Base-by-base conservation (phyloP, 53 echinoderm and acorn worm species). In the Henricia sp. region DNA sequence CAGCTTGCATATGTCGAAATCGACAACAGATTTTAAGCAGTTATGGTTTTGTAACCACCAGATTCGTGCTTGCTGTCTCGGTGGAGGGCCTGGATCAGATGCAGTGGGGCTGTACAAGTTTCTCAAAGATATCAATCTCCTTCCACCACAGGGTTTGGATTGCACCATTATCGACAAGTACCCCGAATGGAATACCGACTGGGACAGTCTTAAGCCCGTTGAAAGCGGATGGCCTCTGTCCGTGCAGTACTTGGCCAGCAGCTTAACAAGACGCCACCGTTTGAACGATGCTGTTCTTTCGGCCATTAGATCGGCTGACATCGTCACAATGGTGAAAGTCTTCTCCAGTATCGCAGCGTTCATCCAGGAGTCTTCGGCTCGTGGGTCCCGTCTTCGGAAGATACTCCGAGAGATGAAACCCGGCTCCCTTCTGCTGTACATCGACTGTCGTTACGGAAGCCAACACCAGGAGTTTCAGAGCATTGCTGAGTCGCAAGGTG, bases 271-370 rank as follows among this genome's bases (percentile, higher is more conserved):
- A 16, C 19, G 14, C 14, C 4, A 3, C 4, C 2, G 42, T 10
- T 19, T 59, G 41, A 36, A 39, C 39, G 1, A 11, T 3, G 0
- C 39, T 2, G 67, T 21, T 9, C 38, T 67, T 11, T 3, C 37
- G 20, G 37, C 76, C 25, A 20, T 76, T 27, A 39, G 42, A 30
- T 57, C 57, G 40, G 76, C 76, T 35, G 56, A 76, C 26, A 76
- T 76, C 13, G 39, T 76, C 76, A 76, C 76, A 28, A 27, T 76
- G 59, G 29, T 76, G 57, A 76, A 76, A 43, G 57, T 36, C 11
- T 76, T 76, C 57, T 76, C 76, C 13, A 25, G 57, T 41, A 28
- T 76, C 16, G 76, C 76, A 39, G 76, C 76, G 25, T 76, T 76
- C 58, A 28, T 76, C 3, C 57, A 59, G 28, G 25, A 40, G 41